A percentile compares a stretch with the other conserved stretches of the same genome.
phyloP scores from a whole-genome alignment of 2,797 vertebrate genomes.

The Ispidina lecontei region DNA sequence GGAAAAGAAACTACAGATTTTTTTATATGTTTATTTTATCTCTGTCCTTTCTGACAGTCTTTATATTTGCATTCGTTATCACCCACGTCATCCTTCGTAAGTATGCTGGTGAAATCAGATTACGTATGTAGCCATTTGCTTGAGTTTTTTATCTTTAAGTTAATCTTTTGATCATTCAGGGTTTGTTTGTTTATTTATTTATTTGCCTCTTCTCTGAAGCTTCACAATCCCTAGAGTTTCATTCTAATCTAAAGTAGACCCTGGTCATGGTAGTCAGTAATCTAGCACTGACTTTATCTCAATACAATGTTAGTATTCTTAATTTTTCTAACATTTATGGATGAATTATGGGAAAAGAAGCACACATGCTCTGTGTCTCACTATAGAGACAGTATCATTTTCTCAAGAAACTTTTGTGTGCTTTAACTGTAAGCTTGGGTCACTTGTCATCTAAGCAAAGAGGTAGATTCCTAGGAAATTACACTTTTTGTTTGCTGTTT shows the following conservation, averaged over 20 bases:
- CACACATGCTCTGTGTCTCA: neutral
- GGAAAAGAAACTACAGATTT: slow-evolving; percentile 99
- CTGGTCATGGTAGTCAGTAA: neutral
- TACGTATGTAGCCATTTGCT: slow-evolving; percentile 74
- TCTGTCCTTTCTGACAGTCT: slow-evolving; percentile 98
- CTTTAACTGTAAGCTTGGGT: neutral
- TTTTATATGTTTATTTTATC: slow-evolving; percentile 99
- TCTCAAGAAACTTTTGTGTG: neutral
- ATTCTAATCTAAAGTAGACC: neutral
- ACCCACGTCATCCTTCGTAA: slow-evolving; percentile 98
- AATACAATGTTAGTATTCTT: neutral
- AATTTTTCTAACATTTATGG: neutral
- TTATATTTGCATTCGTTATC: slow-evolving; percentile 98
- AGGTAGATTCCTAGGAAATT: neutral
- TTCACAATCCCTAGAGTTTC: neutral
- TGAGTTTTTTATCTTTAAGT: slow-evolving; percentile 69
- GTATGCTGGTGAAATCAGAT: slow-evolving; percentile 83
- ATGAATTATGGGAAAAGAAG: neutral
- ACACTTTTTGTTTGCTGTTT: neutral
- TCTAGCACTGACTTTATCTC: neutral
- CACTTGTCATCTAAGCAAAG: neutral
- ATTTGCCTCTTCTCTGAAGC: slow-evolving; percentile 48
- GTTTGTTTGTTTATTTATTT: slow-evolving; percentile 55
- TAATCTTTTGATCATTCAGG: slow-evolving; percentile 69
- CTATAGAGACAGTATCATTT: neutral